Percentiles rank a stretch among this genome's conserved stretches.
phyloP scores from a whole-genome alignment of 2,888 invertebrate species.

The Linyphia triangularis region DNA sequence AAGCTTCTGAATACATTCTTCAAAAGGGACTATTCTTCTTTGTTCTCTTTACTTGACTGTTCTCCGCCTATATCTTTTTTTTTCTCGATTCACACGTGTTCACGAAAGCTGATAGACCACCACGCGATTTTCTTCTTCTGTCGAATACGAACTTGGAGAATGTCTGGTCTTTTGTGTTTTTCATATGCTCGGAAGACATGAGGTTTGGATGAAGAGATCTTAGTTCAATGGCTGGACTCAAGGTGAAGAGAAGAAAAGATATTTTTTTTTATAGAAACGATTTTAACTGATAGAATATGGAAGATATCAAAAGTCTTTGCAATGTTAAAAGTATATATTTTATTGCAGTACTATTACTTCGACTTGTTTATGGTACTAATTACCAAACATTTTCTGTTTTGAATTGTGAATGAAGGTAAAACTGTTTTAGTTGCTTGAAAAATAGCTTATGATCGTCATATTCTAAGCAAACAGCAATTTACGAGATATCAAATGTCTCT shows the following conservation, averaged over 20 bases:
- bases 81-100: not conserved
- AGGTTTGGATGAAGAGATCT: not conserved
- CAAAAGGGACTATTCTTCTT: not conserved
- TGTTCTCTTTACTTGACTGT: not conserved
- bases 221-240: constrained; percentile 67
- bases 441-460: no score
- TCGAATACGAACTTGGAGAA: not conserved
- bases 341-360: no score
- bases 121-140: not conserved
- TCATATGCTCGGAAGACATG: not conserved
- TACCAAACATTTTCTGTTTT: no score
- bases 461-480: no score
- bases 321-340: no score
- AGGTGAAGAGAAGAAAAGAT: constrained; percentile 51
- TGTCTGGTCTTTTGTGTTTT: constrained; percentile 26
- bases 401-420: no score
- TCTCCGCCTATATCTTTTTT: not conserved
- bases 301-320: no score
- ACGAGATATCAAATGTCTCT: no score
- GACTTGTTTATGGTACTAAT: no score
- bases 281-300: no score
- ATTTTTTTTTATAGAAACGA: no score
- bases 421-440: no score
- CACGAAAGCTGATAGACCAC: constrained; percentile 14
- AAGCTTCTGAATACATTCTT: constrained; percentile 7